Conservation (phyloP, 2,113 vertebrate genomes). For the Setophaga kirtlandii region DNA sequence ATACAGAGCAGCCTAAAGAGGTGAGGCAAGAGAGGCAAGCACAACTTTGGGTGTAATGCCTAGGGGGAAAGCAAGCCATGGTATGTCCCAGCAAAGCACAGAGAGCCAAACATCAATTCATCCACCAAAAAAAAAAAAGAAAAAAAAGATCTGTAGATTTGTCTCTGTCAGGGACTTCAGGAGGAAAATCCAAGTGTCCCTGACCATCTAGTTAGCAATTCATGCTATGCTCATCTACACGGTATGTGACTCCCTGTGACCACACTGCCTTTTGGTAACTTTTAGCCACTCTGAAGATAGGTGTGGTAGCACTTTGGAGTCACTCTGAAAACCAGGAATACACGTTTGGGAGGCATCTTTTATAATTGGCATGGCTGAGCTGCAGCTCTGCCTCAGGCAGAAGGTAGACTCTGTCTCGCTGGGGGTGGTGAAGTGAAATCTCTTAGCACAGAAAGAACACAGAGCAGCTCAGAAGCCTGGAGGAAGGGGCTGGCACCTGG, state of each 20-base stretch:
- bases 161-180: background rate
- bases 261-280: conserved; percentile 32
- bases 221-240: background rate
- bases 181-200: background rate
- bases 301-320: conserved; percentile 35
- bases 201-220: background rate
- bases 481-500: conserved; percentile 5
- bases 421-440: conserved; percentile 39
- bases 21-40: background rate
- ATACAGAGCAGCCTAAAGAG: background rate
- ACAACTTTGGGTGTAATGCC: background rate
- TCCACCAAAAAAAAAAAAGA: too few species aligned
- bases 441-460: background rate
- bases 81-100: background rate
- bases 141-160: background rate
- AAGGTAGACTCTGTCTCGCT: conserved; percentile 5
- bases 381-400: conserved; percentile 50
- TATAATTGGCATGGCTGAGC: conserved; percentile 53
- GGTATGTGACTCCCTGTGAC: conserved; percentile 4
- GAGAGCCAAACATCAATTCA: background rate
- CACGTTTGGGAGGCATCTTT: conserved; percentile 62
- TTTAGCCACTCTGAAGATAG: conserved; percentile 11
- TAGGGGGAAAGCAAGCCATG: background rate
- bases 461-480: background rate
- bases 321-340: conserved; percentile 61